Conservation (phyloP, 1,140 invertebrate species). For the Camponotus vicinus region DNA sequence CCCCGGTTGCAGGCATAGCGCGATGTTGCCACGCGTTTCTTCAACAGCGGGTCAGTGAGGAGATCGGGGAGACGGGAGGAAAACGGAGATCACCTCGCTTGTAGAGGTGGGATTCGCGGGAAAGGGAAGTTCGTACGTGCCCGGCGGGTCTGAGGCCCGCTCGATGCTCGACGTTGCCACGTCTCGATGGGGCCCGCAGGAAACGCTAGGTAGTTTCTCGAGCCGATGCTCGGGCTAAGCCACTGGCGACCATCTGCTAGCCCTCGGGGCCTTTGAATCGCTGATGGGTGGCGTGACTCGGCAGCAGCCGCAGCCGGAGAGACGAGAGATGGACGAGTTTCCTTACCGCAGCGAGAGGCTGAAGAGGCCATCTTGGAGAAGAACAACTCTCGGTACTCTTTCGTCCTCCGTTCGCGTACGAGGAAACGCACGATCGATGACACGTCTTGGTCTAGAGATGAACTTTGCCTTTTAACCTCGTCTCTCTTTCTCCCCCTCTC, state of each 20-base stretch:
- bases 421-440: slow-evolving; percentile 42
- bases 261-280: slow-evolving; percentile 84
- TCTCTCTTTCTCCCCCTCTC: not conserved
- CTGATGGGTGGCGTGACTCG: slow-evolving; percentile 85
- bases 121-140: slow-evolving; percentile 30
- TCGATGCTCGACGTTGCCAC: slow-evolving; percentile 71
- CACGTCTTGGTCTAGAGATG: slow-evolving; percentile 42
- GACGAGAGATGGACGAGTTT: slow-evolving; percentile 60
- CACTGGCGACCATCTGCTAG: slow-evolving; percentile 83
- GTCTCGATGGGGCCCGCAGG: slow-evolving; percentile 27
- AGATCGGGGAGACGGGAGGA: slow-evolving; percentile 22
- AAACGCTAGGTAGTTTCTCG: slow-evolving; percentile 39
- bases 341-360: slow-evolving; percentile 30
- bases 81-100: slow-evolving; percentile 1
- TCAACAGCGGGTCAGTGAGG: slow-evolving; percentile 52
- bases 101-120: slow-evolving; percentile 7
- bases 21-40: slow-evolving; percentile 43
- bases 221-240: slow-evolving; percentile 25
- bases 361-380: slow-evolving; percentile 29
- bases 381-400: not conserved
- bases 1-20: slow-evolving; percentile 33
- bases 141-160: slow-evolving; percentile 32
- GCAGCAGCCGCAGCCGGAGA: slow-evolving; percentile 75
- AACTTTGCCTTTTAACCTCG: slow-evolving; percentile 55
- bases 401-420: not conserved